Base-by-base conservation (phyloP, 2,888 invertebrate species). In the Melolontha melolontha region DNA sequence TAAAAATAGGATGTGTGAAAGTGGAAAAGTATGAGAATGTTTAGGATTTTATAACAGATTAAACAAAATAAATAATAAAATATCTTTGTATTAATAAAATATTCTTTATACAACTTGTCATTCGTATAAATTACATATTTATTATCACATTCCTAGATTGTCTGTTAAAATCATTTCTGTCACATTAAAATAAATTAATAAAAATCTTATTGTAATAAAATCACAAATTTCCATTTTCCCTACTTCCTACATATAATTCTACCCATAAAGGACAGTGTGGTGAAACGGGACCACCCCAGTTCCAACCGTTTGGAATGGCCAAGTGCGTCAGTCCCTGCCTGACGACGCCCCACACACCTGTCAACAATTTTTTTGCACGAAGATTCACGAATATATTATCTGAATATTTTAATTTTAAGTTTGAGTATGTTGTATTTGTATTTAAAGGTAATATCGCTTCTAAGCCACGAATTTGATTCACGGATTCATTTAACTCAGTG, bases 221-320 rank as follows among this genome's bases (percentile, higher is more conserved):
- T 64, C 68, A 63, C 59, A 63, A 47, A 22, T 49, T 59, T 50
- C 27, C 51, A 12, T 52, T 54, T 27, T 27, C 12, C 16, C 34
- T 54, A 39, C 34, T 44, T n/a, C 50, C 41, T n/a, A 69, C 73
- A 73, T 83, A 87, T 65, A 90, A 82, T 80, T 93, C 93, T n/a
- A 88, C 88, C 91, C 92, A 94, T 1, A 93, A 84, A 1, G 94
- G 94, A 75, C 90, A 92, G 81, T 88, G 90, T 41, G 89, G 88
- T 27, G 92, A 92, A 1, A 89, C 92, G 0, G 90, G 86, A 0
- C 94, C 94, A 10, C 93, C 93, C 93, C 92, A 93, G 14, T 87
- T 88, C 93, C 93, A 94, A 4, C 92, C 92, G n/a, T 90, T 86
- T 0, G 94, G 94, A 72, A 94, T 94, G 54, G 92, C 92, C 63